phyloP scores from a whole-genome alignment of 1,140 invertebrate species.

The Sinonovacula constricta region DNA sequence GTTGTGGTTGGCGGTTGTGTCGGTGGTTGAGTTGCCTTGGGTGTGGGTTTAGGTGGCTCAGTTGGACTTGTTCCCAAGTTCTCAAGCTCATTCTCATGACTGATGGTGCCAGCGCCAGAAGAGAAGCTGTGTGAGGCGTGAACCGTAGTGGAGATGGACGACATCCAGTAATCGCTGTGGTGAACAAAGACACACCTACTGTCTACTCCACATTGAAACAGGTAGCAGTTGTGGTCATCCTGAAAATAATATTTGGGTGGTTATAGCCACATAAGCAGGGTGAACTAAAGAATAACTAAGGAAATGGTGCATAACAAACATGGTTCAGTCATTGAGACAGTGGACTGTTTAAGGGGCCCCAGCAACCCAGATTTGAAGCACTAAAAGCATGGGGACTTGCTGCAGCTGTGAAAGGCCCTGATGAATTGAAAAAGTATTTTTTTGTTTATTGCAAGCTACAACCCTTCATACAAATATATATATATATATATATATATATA shows the following conservation, averaged over 20 bases:
- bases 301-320: too few species aligned
- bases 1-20: slow-evolving; percentile 13
- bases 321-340: too few species aligned
- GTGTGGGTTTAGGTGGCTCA: not conserved
- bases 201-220: slow-evolving; percentile 32
- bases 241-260: slow-evolving; percentile 28
- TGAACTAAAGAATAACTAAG: too few species aligned
- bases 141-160: not conserved
- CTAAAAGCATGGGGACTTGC: too few species aligned
- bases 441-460: too few species aligned
- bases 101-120: slow-evolving; percentile 30
- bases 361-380: too few species aligned
- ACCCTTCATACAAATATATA: too few species aligned
- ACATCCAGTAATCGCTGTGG: slow-evolving; percentile 31
- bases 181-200: slow-evolving; percentile 15
- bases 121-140: slow-evolving; percentile 36
- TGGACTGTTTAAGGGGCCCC: too few species aligned
- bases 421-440: too few species aligned
- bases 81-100: slow-evolving; percentile 43
- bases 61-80: slow-evolving; percentile 19
- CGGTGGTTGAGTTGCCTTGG: not conserved
- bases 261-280: too few species aligned
- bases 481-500: too few species aligned
- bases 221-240: slow-evolving; percentile 40
- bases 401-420: too few species aligned